Evolutionary conservation across 2,113 vertebrate species (phyloP).

Genomic region (Eptatretus burgeri): DNA sequence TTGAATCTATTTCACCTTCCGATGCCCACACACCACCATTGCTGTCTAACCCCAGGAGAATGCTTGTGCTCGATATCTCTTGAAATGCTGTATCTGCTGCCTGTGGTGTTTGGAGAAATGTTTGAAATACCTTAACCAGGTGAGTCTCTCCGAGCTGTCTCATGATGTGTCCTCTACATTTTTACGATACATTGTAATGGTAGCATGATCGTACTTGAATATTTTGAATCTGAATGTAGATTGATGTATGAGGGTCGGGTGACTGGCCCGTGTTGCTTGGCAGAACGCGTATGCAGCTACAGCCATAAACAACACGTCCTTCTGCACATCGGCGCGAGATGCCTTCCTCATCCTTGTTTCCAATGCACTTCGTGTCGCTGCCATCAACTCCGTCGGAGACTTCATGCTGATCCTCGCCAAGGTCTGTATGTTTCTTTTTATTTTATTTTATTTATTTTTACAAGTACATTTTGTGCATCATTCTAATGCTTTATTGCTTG

Average conservation of each 20-base stretch:
- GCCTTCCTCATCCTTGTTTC: constrained; percentile 16
- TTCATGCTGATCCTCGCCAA: constrained; percentile 30
- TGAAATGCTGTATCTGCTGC: constrained; percentile 17
- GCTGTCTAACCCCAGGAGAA: constrained; percentile 8
- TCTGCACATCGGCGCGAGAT: constrained; percentile 25
- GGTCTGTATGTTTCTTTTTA: constrained; percentile 13
- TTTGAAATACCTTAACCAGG: constrained; percentile 22
- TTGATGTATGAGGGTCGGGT: too few species aligned
- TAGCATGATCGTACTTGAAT: too few species aligned
- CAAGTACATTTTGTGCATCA: neutral
- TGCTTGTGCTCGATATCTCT: constrained; percentile 12
- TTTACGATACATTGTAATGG: too few species aligned
- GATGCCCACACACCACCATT: too few species aligned
- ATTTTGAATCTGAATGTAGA: too few species aligned
- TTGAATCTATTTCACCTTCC: too few species aligned
- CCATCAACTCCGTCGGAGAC: constrained; percentile 19
- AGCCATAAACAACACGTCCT: constrained; percentile 26
- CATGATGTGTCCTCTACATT: too few species aligned
- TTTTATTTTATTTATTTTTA: neutral
- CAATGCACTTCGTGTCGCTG: constrained; percentile 15
- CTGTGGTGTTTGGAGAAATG: constrained; percentile 16
- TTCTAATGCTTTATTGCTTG: neutral
- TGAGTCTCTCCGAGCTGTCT: constrained; percentile 11
- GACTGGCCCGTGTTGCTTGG: neutral
- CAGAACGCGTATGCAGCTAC: constrained; percentile 24